phyloP scores from a whole-genome alignment of 2,797 vertebrate species.

The Podargus strigoides region DNA sequence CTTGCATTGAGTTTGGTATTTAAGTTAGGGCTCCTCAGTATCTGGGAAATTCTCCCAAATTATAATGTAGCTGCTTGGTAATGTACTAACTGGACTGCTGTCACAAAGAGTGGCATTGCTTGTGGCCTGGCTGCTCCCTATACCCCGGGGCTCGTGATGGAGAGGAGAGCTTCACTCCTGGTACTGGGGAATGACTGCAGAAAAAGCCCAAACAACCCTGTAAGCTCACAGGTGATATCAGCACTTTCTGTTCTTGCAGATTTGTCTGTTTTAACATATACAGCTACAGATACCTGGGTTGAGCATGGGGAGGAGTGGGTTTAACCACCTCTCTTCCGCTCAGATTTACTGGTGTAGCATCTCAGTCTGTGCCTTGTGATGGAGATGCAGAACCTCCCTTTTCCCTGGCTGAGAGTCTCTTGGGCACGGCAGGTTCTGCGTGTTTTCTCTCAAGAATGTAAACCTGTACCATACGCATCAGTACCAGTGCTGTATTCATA shows the following conservation, averaged over 20 bases:
- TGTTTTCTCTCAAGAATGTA: background rate
- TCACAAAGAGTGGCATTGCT: background rate
- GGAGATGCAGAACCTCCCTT: background rate
- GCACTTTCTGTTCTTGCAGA: background rate
- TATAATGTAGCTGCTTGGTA: background rate
- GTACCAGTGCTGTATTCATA: no score
- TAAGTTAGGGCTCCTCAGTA: background rate
- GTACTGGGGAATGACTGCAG: accelerated
- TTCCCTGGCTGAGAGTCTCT: no score
- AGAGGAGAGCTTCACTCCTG: background rate
- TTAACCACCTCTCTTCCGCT: accelerated
- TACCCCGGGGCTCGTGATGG: accelerated
- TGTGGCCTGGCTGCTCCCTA: background rate
- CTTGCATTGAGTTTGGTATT: background rate
- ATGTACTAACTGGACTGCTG: background rate
- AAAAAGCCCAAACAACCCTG: accelerated
- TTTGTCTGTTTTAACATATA: background rate
- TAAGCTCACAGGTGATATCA: accelerated
- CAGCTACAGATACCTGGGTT: accelerated
- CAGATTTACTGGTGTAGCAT: accelerated
- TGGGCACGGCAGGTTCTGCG: no score
- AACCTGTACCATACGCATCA: no score
- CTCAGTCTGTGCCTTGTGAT: accelerated
- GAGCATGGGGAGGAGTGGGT: accelerated
- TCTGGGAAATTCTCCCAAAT: background rate